Evolutionary conservation across 2,888 invertebrate species (phyloP), one percentile per base, ranked within the genome.

Genomic region (Hydroisotoma schaefferi): DNA sequence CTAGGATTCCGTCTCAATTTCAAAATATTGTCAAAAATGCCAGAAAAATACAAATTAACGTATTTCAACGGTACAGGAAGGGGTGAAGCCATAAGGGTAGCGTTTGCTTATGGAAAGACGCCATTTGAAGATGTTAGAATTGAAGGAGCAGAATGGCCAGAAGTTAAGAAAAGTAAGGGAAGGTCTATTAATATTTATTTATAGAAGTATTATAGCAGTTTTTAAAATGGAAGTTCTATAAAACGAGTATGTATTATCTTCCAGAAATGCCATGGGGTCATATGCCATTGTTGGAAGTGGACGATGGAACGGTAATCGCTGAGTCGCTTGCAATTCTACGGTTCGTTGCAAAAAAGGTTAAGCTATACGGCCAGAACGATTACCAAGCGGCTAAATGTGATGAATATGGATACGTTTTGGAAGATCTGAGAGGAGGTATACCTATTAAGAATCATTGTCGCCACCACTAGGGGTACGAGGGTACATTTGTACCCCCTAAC

Each of bases 71-170:
- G 25, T 6, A 33, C 38, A 15, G 56, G 47, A 18, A 49, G 56
- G 38, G 56, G 15, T 20, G 56, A 56, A 40, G 33, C 49, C 2
- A 56, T 56, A 33, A 33, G 56, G 3, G 18, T 56, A 6, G 22
- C 49, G 18, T 48, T 56, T 48, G 56, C 56, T 3, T 37, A 37
- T 10, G 48, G 40, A 1, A 29, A 56, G 33, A 49, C 49, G 10
- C 56, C 48, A 1, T 56, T 27, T 20, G 56, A 56, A 49, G 56
- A 56, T 38, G 33, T 48, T n/a, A 23, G 56, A 38, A 56, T 56
- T 15, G 18, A 5, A 8, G 4, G 38, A 4, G 18, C 28, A 38
- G 49, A 48, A 38, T 56, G 56, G 56, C 18, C 20, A 23, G 20
- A 20, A 8, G 6, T 43, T 8, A 43, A 43, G 20, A n/a, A 10